These are phyloP conservation scores for Delia radicum DNA, from an alignment of 1,140 invertebrate genomes.

Conservation along the genomic window DNA sequence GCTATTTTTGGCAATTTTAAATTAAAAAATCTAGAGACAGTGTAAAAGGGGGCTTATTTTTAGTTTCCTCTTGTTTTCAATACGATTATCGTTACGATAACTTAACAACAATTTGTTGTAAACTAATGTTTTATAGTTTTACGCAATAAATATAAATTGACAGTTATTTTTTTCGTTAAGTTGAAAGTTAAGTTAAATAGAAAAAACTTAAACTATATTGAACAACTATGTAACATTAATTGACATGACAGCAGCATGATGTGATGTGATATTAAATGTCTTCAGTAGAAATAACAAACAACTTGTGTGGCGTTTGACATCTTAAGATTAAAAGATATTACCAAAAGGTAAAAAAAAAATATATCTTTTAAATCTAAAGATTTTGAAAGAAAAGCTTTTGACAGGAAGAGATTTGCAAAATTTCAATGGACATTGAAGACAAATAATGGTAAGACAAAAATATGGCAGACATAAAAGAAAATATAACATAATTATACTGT, in stretches of 20 bases:
- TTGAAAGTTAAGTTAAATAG: neutral
- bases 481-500: too few species aligned
- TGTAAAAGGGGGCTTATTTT: too few species aligned
- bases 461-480: too few species aligned
- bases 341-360: too few species aligned
- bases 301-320: neutral
- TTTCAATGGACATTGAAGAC: too few species aligned
- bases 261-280: neutral
- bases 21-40: neutral
- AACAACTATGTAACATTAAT: neutral
- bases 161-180: neutral
- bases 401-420: too few species aligned
- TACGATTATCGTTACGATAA: too few species aligned
- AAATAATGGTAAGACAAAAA: too few species aligned
- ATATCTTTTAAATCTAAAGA: too few species aligned
- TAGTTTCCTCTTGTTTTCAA: neutral
- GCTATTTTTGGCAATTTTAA: neutral
- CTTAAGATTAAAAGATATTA: neutral
- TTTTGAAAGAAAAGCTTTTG: too few species aligned
- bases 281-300: neutral
- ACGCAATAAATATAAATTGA: neutral
- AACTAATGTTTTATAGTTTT: neutral
- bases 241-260: neutral
- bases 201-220: neutral
- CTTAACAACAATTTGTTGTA: neutral